These are phyloP conservation scores for Chaetophractus vellerosus DNA, from an alignment of 2,797 vertebrate genomes.

Conservation along the genomic window DNA sequence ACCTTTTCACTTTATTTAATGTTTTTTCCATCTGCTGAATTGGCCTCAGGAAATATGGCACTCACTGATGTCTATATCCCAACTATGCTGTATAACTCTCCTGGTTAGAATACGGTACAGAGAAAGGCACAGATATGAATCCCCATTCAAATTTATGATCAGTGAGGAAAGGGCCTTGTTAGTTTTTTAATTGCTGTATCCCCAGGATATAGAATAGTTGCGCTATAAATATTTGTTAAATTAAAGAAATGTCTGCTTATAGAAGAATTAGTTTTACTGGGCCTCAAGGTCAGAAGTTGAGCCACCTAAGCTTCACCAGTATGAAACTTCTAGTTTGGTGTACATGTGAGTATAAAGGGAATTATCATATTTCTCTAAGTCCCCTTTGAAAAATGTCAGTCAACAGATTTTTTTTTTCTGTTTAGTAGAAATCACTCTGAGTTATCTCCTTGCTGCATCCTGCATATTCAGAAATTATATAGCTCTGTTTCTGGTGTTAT, in stretches of 20 bases:
- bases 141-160: conserved; percentile 44
- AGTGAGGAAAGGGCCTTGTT: neutral
- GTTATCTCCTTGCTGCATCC: neutral
- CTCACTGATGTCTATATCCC: neutral
- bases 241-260: conserved; percentile 63
- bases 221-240: conserved; percentile 61
- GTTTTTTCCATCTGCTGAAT: conserved; percentile 59
- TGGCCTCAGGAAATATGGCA: conserved; percentile 49
- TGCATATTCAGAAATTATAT: neutral
- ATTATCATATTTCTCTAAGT: conserved; percentile 27
- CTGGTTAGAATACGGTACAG: neutral
- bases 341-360: neutral
- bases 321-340: neutral
- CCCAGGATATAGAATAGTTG: neutral
- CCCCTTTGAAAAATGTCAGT: conserved; percentile 40
- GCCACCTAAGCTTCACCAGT: neutral
- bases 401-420: neutral
- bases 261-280: conserved; percentile 37
- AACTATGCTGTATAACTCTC: neutral
- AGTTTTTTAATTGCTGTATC: neutral
- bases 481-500: neutral
- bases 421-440: neutral
- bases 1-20: conserved; percentile 56
- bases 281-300: neutral
- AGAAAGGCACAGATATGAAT: conserved; percentile 6